A percentile compares a stretch with the other conserved stretches of the same genome.
Evolutionary conservation across 1,140 invertebrate species (phyloP).

Genomic region (Papilio polyxenes): DNA sequence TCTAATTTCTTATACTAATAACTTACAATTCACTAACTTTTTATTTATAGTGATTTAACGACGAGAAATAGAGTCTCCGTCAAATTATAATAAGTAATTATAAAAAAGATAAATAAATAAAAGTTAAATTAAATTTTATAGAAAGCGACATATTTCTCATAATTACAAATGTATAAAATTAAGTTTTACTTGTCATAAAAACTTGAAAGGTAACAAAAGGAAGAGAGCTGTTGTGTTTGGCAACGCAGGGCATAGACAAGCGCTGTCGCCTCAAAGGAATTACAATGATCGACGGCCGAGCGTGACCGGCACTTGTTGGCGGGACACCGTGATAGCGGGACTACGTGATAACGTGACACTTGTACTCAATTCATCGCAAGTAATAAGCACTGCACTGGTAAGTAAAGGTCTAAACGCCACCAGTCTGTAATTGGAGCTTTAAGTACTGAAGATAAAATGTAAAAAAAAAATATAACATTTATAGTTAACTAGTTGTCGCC

Average conservation of each 20-base stretch:
- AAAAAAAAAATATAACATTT: background rate
- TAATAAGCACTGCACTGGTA: background rate
- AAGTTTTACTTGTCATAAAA: background rate
- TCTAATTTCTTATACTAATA: background rate
- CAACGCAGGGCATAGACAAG: constrained; percentile 56
- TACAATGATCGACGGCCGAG: constrained; percentile 61
- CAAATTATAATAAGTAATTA: background rate
- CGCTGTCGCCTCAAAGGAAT: constrained; percentile 67
- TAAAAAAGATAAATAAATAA: background rate
- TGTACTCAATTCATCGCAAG: background rate
- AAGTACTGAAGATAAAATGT: too few species aligned
- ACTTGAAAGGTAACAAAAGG: constrained; percentile 40
- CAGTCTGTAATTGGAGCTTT: too few species aligned
- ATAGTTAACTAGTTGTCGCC: background rate
- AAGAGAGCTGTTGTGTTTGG: constrained; percentile 59
- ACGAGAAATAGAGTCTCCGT: background rate
- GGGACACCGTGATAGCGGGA: constrained; percentile 24
- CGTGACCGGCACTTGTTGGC: constrained; percentile 48
- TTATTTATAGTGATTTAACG: background rate
- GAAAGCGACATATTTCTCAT: background rate
- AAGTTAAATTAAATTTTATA: background rate
- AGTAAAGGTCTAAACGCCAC: background rate
- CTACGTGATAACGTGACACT: constrained; percentile 11
- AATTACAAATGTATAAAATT: background rate
- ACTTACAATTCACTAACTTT: background rate